Percentiles rank a stretch among this genome's conserved stretches.
Conservation (phyloP, 2,888 invertebrate genomes). For the Chrysopilus asiliformis region DNA sequence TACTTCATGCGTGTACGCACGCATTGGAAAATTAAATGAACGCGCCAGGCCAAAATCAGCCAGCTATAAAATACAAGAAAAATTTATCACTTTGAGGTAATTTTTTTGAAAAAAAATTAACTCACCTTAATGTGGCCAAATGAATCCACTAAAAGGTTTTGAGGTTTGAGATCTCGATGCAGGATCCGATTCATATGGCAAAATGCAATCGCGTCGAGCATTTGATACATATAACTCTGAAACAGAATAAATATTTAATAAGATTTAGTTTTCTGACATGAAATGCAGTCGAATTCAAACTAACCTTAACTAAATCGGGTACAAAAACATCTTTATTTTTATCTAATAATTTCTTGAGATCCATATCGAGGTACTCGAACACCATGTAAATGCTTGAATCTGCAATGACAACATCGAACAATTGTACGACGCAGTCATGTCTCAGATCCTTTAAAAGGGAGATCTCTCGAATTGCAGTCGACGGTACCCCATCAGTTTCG, state of each 20-base stretch:
- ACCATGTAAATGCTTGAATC: conserved; percentile 81
- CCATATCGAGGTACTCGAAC: conserved; percentile 88
- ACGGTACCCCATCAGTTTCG: conserved; percentile 94
- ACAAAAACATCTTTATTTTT: conserved; percentile 47
- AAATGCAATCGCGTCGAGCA: conserved; percentile 75
- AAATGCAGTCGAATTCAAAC: too few species aligned
- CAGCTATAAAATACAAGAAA: conserved; percentile 19
- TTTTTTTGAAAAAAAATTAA: neutral
- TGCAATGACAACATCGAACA: conserved; percentile 78
- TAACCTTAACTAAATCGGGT: conserved; percentile 56
- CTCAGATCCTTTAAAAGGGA: conserved; percentile 78
- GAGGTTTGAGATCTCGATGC: conserved; percentile 90
- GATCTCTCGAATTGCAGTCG: conserved; percentile 94
- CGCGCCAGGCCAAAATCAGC: conserved; percentile 96
- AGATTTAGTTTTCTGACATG: conserved; percentile 4
- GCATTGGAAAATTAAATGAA: conserved; percentile 80
- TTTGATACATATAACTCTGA: conserved; percentile 73
- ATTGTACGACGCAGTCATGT: conserved; percentile 80
- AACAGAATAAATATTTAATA: conserved; percentile 15
- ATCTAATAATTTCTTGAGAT: conserved; percentile 82
- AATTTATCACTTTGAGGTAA: neutral
- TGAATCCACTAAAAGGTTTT: conserved; percentile 82
- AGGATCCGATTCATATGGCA: conserved; percentile 82
- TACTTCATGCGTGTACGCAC: conserved; percentile 90
- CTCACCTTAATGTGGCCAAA: conserved; percentile 66